A percentile compares a stretch with the other conserved stretches of the same genome.
phyloP scores from a whole-genome alignment of 2,888 invertebrate genomes.

The Erebia ligea region DNA sequence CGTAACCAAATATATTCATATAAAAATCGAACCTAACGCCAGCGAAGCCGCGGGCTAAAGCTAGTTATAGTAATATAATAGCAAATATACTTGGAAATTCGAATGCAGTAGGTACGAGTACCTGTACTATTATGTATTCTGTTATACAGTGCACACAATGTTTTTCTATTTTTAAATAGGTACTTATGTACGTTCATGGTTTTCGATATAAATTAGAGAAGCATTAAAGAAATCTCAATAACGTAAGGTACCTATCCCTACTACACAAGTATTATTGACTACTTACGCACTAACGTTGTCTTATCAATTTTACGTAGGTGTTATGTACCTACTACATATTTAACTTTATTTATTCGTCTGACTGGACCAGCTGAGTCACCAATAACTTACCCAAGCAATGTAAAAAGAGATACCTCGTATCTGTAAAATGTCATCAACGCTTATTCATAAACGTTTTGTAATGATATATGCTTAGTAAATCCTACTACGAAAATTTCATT shows the following conservation, averaged over 20 bases:
- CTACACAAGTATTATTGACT: neutral
- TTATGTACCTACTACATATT: neutral
- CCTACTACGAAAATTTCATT: neutral
- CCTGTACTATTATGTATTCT: no score
- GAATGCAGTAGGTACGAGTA: no score
- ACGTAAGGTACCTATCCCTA: neutral
- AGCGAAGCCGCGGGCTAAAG: no score
- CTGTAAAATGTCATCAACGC: neutral
- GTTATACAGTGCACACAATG: no score
- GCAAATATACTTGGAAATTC: no score
- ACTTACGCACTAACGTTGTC: constrained; percentile 1
- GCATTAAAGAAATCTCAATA: neutral
- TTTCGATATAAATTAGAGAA: neutral
- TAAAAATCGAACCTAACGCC: no score
- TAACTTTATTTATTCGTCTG: constrained; percentile 13
- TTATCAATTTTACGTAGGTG: constrained; percentile 20
- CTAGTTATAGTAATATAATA: no score
- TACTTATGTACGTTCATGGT: no score
- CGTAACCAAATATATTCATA: no score
- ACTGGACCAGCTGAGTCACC: constrained; percentile 19
- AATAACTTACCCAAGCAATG: constrained; percentile 3
- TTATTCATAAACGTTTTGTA: constrained; percentile 7
- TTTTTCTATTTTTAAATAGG: neutral
- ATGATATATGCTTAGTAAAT: neutral
- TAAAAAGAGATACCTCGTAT: constrained; percentile 10